Evolutionary conservation across 2,113 vertebrate genomes (phyloP), one percentile per base, ranked within the genome.

Genomic region (Pampusana beccarii): DNA sequence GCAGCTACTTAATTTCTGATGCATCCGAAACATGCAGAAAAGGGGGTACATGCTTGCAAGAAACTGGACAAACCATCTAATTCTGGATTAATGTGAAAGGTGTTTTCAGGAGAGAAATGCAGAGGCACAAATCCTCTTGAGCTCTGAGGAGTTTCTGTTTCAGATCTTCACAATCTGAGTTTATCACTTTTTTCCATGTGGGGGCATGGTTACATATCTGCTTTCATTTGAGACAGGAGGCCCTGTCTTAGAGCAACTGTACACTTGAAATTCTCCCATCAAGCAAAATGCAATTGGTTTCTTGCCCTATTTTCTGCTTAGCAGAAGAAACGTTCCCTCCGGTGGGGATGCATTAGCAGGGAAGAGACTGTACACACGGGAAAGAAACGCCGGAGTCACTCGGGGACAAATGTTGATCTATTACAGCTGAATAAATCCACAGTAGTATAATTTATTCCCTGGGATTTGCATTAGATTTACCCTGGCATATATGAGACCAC

Each of bases 391-490:
- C 61, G 58, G 88, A 95, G 91, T 92, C 92, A 89, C 38, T 89
- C 29, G 9, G 62, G 93, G 95, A 91, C 88, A 72, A 95, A 85
- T 38, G 88, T 24, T 89, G 77, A 75, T 94, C 53, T 92, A 54
- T 86, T 61, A 89, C 89, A 92, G 80, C n/a, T 91, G 92, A 93
- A 89, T 94, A 92, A 94, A 95, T 62, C 86, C 54, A 87, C 88
- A 66, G 73, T 56, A 69, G 87, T 77, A 46, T 72, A 81, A 87
- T 91, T 85, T 87, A 80, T 80, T 94, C 73, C 25, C 78, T 42
- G 65, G 31, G 69, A 92, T 81, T 84, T 82, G 44, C 80, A 48
- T 75, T 77, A 62, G 40, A 81, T 42, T 89, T 72, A 56, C 36
- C 31, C 73, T 95, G 86, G 50, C 28, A 3, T 69, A 46, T 33